Base-by-base conservation (phyloP, 2,113 vertebrate species). In the Urocynchramus pylzowi region DNA sequence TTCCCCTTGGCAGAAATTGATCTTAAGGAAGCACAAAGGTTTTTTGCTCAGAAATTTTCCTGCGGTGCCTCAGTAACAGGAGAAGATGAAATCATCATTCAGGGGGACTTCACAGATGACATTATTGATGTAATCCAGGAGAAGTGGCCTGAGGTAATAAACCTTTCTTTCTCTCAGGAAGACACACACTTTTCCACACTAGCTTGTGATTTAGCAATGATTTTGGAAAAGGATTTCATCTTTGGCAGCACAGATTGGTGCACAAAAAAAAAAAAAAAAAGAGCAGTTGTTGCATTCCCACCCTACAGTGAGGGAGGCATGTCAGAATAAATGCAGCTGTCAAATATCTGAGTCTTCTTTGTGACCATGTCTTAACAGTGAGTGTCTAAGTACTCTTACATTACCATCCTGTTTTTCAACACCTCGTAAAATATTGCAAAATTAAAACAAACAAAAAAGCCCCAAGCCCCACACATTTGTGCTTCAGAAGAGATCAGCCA, bases 41-140 rank as follows among this genome's bases (percentile, higher is more conserved):
- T 99, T 98, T 99, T 99, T 98, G 99, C 99, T 98, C 99, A 99
- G 95, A 99, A 99, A 94, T 99, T 99, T 98, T 99, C 99, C 95
- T 99, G 99, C 24, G 99, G 99, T 97, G 99, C 99, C 97, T 99
- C 99, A 31, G 99, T 99, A 84, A 99, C 99, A 64, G 99, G 99
- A 56, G 99, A 99, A 95, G 99, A 99, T 49, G 99, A 99, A 97
- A 99, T 99, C 90, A 99, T 99, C 97, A 99, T 99, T 98, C 99
- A 99, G 99, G 99, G 99, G 96, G 99, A 99, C 97, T 99, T 99
- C 91, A 99, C 99, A 97, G 99, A 99, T 61, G 99, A 99, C 98
- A 99, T 99, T 28, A 99, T 99, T 16, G 99, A 99, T 61, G 99
- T 99, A 63, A 99, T 99, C 97, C 99, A 99, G 96, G 99, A 99